Base-by-base conservation (phyloP, 2,888 invertebrate species). In the Drosophila eohydei region DNA sequence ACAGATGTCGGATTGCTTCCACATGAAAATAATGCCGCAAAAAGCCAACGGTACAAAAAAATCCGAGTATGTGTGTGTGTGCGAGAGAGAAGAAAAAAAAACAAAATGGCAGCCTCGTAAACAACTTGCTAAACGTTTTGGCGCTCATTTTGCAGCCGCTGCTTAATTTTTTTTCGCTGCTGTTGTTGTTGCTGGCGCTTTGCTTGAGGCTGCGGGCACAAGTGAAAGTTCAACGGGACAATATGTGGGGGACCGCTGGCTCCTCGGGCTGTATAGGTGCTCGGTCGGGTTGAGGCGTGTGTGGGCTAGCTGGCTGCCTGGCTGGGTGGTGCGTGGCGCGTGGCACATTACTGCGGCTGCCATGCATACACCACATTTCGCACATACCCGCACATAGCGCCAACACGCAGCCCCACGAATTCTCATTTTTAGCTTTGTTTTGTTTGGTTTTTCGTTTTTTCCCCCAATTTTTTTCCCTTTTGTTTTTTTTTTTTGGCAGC, bases 71-170 rank as follows among this genome's bases (percentile, higher is more conserved):
- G 71, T 38, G 34, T 3, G 12, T 6, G 41, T n/a, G 71, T 38
- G 34, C 5, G 12, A 11, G 11, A 3, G 32, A 30, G 16, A 11
- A n/a, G 8, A 32, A 41, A 16, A 46, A 71, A 72, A 73, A 78
- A 70, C 54, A 71, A 83, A 85, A 73, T 75, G 82, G 80, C 72
- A 87, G 71, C 72, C 79, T 80, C 85, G 83, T 88, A 84, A 88
- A 84, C 85, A 84, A 88, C 82, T 85, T 68, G 85, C 88, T 85
- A 84, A 84, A 84, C 87, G 82, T 84, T 83, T 83, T 80, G 83
- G 78, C 85, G 83, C 80, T 83, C 83, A 87, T 87, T 83, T 83
- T 71, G 88, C 83, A 83, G 88, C 82, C 82, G 83, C 80, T 87
- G 83, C 80, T 87, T 83, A 87, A 84, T 84, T 87, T 80, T 78